Base-by-base conservation (phyloP, 2,797 vertebrate species). In the Apogon hyalosoma region DNA sequence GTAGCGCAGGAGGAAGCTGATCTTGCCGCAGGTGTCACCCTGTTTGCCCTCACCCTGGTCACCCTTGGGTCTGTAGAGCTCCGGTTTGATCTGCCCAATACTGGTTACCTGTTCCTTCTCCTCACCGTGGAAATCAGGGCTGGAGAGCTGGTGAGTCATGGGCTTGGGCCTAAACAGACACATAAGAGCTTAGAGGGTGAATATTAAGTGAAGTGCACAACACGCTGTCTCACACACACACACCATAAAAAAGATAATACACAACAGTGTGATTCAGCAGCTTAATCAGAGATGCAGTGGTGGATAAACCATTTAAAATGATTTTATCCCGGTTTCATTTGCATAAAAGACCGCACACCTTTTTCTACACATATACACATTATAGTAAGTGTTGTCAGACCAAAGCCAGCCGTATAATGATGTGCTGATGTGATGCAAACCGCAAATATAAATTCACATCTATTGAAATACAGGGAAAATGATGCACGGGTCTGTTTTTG, bases 21-120 rank as follows among this genome's bases (percentile, higher is more conserved):
- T 95, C 61, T 96, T 95, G 72, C 96, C 96, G 0, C 95, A 96
- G 77, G 61, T 94, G 92, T 63, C 93, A 12, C 92, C 95, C 87
- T 67, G 83, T 40, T 94, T 95, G 40, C 93, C 91, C 1, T 94
- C 93, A 0, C 83, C 92, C 84, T 63, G 92, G 64, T 94, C 94
- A 4, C 93, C 93, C 42, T 94, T 93, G 24, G 94, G 95, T 60
- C 95, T 92, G 90, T 97, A 97, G 56, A 97, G 89, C 86, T 97
- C 96, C 0, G 96, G 96, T 71, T 98, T 96, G 84, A 98, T 97
- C 88, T 97, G 96, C 12, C 96, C 96, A 0, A 98, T 97, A 90
- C 96, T 94, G 76, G 95, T 97, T 64, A 95, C 95, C 86, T 97
- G 96, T 59, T 97, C 96, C 86, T 96, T 96, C 76, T 97, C 96